phyloP scores from a whole-genome alignment of 2,113 vertebrate genomes.

The Microcebus lehilahytsara region DNA sequence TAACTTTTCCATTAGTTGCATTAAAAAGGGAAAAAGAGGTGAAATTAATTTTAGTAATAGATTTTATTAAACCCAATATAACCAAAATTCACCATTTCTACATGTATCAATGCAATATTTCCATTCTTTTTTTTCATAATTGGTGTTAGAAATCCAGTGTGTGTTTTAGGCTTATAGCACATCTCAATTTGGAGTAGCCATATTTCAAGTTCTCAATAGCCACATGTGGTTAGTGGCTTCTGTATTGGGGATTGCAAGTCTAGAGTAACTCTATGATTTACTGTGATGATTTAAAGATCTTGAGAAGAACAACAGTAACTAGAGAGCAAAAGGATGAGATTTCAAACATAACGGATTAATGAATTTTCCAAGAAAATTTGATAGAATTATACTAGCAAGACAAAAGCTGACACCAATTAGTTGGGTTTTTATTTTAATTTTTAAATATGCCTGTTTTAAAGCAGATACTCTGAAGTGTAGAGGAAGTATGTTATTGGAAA shows the following conservation, averaged over 20 bases:
- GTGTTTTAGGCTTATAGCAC: background rate
- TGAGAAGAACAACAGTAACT: background rate
- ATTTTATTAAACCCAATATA: background rate
- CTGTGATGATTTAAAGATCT: background rate
- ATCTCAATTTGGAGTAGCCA: background rate
- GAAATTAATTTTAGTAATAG: constrained; percentile 13
- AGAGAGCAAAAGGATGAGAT: background rate
- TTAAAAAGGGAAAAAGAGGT: background rate
- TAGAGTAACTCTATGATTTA: background rate
- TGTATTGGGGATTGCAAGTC: background rate
- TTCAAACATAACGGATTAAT: constrained; percentile 25
- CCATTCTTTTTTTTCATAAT: background rate
- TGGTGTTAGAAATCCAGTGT: background rate
- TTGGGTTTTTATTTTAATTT: constrained; percentile 4
- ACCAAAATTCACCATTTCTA: background rate
- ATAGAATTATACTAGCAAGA: background rate
- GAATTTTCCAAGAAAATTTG: background rate
- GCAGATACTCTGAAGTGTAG: background rate
- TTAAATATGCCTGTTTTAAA: background rate
- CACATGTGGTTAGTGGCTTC: background rate
- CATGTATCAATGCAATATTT: background rate
- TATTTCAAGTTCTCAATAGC: background rate
- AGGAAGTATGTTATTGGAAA: background rate
- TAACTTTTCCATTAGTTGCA: background rate
- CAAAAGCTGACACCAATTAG: background rate